Conservation (phyloP, 2,888 invertebrate genomes). For the Anoncus sp. region DNA sequence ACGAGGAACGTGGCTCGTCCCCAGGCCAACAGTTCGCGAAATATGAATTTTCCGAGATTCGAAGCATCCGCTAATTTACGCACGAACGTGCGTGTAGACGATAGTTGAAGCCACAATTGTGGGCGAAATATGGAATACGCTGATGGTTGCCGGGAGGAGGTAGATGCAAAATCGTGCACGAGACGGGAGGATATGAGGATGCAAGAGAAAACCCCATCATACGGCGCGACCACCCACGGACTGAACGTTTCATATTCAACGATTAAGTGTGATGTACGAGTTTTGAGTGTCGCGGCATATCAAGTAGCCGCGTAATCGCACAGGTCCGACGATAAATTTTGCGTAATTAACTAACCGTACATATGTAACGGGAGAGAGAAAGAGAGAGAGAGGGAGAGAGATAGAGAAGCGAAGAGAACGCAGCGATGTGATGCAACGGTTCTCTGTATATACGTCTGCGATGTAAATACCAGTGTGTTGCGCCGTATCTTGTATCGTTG, state of each 20-base stretch:
- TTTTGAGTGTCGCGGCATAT: slow-evolving; percentile 80
- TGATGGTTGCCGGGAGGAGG: slow-evolving; percentile 59
- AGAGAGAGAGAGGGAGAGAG: slow-evolving; percentile 1
- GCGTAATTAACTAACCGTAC: slow-evolving; percentile 75
- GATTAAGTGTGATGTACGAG: slow-evolving; percentile 81
- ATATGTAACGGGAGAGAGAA: slow-evolving; percentile 14
- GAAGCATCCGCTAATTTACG: slow-evolving; percentile 27
- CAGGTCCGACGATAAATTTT: slow-evolving; percentile 76
- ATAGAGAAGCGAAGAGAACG: slow-evolving; percentile 20
- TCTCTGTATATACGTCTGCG: slow-evolving; percentile 6
- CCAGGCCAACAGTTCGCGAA: slow-evolving; percentile 20
- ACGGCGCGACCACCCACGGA: slow-evolving; percentile 57
- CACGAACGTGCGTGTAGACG: slow-evolving; percentile 73
- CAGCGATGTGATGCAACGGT: slow-evolving; percentile 19
- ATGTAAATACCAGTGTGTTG: slow-evolving; percentile 13
- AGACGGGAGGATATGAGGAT: slow-evolving; percentile 28
- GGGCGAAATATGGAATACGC: slow-evolving; percentile 76
- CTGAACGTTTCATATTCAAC: slow-evolving; percentile 80
- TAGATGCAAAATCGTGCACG: slow-evolving; percentile 32
- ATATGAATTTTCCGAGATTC: slow-evolving; percentile 65
- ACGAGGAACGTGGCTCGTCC: background rate
- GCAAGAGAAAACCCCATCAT: slow-evolving; percentile 19
- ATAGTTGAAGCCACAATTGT: slow-evolving; percentile 75
- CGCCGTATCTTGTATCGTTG: slow-evolving; percentile 30
- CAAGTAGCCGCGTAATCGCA: slow-evolving; percentile 77